Evolutionary conservation across 2,113 vertebrate genomes (phyloP), one percentile per base, ranked within the genome.

Genomic region (Danionella cerebrum): DNA sequence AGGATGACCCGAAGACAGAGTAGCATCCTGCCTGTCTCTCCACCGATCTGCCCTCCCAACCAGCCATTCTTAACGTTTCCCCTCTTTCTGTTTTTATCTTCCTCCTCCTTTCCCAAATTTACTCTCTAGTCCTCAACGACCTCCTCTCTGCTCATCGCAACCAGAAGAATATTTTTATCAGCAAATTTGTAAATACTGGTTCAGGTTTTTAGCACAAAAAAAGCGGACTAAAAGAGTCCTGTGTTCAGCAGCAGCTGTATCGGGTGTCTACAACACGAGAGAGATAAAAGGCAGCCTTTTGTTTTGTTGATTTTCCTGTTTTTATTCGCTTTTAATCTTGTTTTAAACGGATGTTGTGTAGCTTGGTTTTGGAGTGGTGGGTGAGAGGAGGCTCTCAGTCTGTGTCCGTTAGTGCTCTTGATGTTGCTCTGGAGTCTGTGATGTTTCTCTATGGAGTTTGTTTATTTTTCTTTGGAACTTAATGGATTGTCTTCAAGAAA

Each of bases 121-220:
- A 16, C 42, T 59, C 35, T 42, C 35, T n/a, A n/a, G n/a, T n/a
- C n/a, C n/a, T 54, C 27, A 67, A 51, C 25, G 45, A 58, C 58
- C 59, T 63, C 47, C 54, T 45, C 54, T 62, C 47, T 67, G 45
- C 58, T 48, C 67, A 69, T 69, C 36, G 36, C 45, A 72, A 78
- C 74, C 78, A 82, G 80, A 82, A 70, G 72, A 79, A 82, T 82
- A 82, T 82, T 82, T 82, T 81, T 82, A 82, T 82, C 78, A 76
- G 65, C 67, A 22, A 78, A 79, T 82, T 82, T 82, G 74, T 81
- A 81, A 81, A 76, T 79, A 82, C 76, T 74, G 74, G 74, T 82
- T 76, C 78, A 75, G 74, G 80, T 82, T 82, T 82, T 78, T 79
- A 82, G 80, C 80, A 79, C 80, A 82, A 82, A 79, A 77, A 67